These are phyloP conservation scores for Ariopsis seemanni DNA, from an alignment of 2,113 vertebrate genomes.

Conservation along the genomic window DNA sequence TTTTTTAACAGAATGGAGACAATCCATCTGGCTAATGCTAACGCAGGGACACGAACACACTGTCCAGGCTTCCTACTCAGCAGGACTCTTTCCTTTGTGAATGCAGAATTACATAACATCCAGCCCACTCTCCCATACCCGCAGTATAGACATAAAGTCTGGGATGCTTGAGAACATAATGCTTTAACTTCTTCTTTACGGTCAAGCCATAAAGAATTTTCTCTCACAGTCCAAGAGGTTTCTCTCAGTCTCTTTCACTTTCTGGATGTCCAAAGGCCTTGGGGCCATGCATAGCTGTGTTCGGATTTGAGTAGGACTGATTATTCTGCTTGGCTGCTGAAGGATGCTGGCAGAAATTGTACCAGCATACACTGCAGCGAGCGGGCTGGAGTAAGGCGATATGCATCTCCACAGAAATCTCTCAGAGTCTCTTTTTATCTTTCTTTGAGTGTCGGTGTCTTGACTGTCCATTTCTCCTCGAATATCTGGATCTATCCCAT, in stretches of 20 bases:
- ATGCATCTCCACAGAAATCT: not conserved
- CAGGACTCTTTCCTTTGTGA: constrained; percentile 4
- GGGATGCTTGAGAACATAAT: not conserved
- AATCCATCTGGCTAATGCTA: constrained; percentile 30
- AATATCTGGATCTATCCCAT: not conserved
- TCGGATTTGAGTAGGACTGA: constrained; percentile 18
- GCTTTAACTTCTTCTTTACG: constrained; percentile 24
- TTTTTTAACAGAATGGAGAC: constrained; percentile 17
- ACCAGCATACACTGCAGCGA: constrained; percentile 36
- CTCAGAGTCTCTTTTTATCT: constrained; percentile 28
- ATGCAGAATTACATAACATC: not conserved
- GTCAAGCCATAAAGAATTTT: constrained; percentile 19
- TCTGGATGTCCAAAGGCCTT: constrained; percentile 15
- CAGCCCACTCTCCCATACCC: constrained; percentile 12
- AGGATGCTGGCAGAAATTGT: constrained; percentile 23
- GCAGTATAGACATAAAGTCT: constrained; percentile 5
- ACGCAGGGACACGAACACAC: constrained; percentile 11
- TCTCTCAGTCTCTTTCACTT: constrained; percentile 8
- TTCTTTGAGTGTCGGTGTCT: not conserved
- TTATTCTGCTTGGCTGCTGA: constrained; percentile 31
- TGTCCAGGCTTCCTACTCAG: constrained; percentile 24
- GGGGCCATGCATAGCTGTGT: not conserved
- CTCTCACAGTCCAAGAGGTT: constrained; percentile 28
- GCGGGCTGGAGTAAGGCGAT: not conserved
- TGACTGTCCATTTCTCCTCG: not conserved